Evolutionary conservation across 1,140 invertebrate genomes (phyloP).

Genomic region (Trichonephila clavipes): DNA sequence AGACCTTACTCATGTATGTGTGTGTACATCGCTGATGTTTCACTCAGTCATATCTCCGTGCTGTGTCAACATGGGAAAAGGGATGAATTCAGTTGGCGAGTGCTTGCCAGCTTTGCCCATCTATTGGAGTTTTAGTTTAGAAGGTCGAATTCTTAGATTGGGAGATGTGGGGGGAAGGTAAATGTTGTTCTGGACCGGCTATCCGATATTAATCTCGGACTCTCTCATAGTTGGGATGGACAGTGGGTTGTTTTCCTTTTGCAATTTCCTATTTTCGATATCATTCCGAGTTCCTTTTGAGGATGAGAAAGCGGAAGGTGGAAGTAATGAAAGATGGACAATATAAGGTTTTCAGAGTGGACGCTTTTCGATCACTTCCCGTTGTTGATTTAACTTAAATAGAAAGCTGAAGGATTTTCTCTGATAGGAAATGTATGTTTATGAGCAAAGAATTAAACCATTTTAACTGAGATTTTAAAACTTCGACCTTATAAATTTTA

Average conservation of each 20-base stretch:
- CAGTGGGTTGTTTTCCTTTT: slow-evolving; percentile 19
- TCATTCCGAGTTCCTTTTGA: not conserved
- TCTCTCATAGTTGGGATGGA: not conserved
- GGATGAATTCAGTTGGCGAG: slow-evolving; percentile 16
- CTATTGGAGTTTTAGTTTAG: not conserved
- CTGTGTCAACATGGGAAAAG: slow-evolving; percentile 32
- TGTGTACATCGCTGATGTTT: slow-evolving; percentile 22
- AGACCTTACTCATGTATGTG: not conserved
- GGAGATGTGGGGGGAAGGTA: not conserved
- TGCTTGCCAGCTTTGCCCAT: not conserved
- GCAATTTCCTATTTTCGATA: not conserved
- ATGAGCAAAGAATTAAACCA: too few species aligned
- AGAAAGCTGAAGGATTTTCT: too few species aligned
- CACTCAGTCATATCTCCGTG: slow-evolving; percentile 36
- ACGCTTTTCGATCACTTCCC: not conserved
- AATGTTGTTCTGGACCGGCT: slow-evolving; percentile 22
- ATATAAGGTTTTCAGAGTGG: not conserved
- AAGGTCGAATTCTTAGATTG: slow-evolving; percentile 5
- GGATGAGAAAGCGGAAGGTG: not conserved
- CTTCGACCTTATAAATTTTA: too few species aligned
- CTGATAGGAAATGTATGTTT: too few species aligned
- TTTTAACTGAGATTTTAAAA: too few species aligned
- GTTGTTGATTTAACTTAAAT: not conserved
- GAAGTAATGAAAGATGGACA: slow-evolving; percentile 25
- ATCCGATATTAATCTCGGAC: slow-evolving; percentile 20